phyloP scores from a whole-genome alignment of 2,113 vertebrate species.

The Cinclus cinclus region DNA sequence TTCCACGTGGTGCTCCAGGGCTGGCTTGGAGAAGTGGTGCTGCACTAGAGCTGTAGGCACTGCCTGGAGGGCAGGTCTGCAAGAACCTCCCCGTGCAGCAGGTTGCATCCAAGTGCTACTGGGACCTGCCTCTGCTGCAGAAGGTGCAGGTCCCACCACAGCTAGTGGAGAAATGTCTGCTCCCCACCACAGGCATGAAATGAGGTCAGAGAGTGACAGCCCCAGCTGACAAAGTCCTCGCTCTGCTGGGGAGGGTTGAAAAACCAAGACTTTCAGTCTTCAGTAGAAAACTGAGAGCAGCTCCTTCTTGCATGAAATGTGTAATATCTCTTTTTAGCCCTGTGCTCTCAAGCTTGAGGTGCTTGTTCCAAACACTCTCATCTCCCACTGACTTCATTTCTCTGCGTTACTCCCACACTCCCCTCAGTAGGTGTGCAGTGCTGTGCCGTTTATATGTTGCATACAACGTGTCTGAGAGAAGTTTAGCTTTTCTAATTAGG shows the following conservation, averaged over 20 bases:
- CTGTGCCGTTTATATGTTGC: constrained; percentile 2
- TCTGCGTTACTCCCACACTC: constrained; percentile 44
- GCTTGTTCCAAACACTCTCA: constrained; percentile 36
- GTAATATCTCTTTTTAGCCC: neutral
- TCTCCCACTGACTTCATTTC: constrained; percentile 43
- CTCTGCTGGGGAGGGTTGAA: neutral
- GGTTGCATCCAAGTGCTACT: neutral
- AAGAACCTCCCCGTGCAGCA: accelerated
- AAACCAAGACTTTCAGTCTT: neutral
- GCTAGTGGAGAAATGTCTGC: neutral
- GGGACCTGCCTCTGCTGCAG: neutral
- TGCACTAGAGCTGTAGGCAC: neutral
- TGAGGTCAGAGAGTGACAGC: neutral
- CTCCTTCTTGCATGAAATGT: neutral
- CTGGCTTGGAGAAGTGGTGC: accelerated
- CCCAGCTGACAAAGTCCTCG: neutral
- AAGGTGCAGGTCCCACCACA: neutral
- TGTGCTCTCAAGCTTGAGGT: neutral
- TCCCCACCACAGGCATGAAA: neutral
- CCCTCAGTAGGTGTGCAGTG: neutral
- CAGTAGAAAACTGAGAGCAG: neutral
- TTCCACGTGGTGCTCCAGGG: accelerated
- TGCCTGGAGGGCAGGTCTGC: neutral
- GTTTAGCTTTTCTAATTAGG: constrained; percentile 55
- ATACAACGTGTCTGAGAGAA: constrained; percentile 6